Evolutionary conservation across 2,888 invertebrate species (phyloP), one percentile per base, ranked within the genome.

Genomic region (Drosophila neotestacea): DNA sequence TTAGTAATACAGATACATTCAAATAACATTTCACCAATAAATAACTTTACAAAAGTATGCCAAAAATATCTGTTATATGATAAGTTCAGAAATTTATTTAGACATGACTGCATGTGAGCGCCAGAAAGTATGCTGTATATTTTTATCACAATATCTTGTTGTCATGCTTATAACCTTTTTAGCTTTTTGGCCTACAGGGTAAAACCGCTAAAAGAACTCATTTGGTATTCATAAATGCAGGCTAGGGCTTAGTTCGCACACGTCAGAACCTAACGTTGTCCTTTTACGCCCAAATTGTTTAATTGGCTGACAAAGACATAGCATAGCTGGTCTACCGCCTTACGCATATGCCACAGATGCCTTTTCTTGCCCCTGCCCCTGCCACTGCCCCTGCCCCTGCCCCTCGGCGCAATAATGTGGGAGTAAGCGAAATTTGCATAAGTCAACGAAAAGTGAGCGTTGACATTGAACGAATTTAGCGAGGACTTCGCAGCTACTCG

Each of bases 381-480:
- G 27, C 46, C 30, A 16, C 27, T 54, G 55, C 27, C 32, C 55
- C 32, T 55, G 16, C 27, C 22, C 9, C 22, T 32, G 2, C 1
- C 7, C 5, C 32, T 32, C 61, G 32, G 2, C 60, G 48, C 42
- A 5, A 13, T 27, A 62, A 52, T 58, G 58, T 34, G 47, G 59
- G 32, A 16, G 36, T 16, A 28, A 4, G 34, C n/a, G 28, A 30
- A 48, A 89, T 89, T 89, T 87, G 82, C 89, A 87, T 89, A 88
- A 89, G 82, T 81, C 88, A 87, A 77, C 82, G 70, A 73, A 77
- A 78, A 79, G 64, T 74, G 68, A 72, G 58, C 74, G 82, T 64
- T 85, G 84, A 85, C 89, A 85, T 85, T 85, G 84, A 89, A 85
- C 73, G 89, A 81, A 68, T 81, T 84, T 65, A 89, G 85, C 88